These are phyloP conservation scores for Heliconius himera DNA, from an alignment of 1,140 invertebrate genomes.

Conservation along the genomic window DNA sequence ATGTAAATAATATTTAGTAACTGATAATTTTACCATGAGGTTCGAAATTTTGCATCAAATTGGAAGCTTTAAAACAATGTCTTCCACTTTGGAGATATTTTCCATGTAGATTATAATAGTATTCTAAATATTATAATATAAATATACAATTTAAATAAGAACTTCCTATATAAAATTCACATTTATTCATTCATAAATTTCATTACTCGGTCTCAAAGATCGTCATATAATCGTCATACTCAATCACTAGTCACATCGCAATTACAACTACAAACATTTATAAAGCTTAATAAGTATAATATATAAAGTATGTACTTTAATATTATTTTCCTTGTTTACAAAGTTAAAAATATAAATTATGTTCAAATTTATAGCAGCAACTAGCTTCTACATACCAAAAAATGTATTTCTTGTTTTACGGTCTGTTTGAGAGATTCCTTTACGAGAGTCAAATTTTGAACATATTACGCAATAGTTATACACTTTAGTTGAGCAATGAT, in stretches of 20 bases:
- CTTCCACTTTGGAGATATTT: too few relatives aligned
- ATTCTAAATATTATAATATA: too few relatives aligned
- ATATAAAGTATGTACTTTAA: not conserved
- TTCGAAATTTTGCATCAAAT: too few relatives aligned
- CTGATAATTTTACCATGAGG: too few relatives aligned
- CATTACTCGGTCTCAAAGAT: too few relatives aligned
- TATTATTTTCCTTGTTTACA: not conserved
- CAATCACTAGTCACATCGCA: not conserved
- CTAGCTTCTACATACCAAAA: not conserved
- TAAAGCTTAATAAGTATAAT: not conserved
- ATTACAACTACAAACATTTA: not conserved
- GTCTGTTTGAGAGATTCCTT: conserved; percentile 35
- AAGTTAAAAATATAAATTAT: conserved; percentile 2
- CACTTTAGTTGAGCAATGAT: conserved; percentile 31
- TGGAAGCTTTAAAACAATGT: too few relatives aligned
- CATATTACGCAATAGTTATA: conserved; percentile 20
- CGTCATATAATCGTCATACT: too few relatives aligned
- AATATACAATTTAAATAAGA: too few relatives aligned
- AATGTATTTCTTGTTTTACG: conserved; percentile 32
- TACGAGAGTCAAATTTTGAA: conserved; percentile 21
- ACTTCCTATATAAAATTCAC: too few relatives aligned
- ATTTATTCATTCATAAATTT: not conserved
- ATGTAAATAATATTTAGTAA: not conserved
- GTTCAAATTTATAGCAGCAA: not conserved
- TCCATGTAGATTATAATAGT: too few relatives aligned